These are phyloP conservation scores for Dusona sp. DNA, from an alignment of 2,888 invertebrate genomes.

Conservation along the genomic window DNA sequence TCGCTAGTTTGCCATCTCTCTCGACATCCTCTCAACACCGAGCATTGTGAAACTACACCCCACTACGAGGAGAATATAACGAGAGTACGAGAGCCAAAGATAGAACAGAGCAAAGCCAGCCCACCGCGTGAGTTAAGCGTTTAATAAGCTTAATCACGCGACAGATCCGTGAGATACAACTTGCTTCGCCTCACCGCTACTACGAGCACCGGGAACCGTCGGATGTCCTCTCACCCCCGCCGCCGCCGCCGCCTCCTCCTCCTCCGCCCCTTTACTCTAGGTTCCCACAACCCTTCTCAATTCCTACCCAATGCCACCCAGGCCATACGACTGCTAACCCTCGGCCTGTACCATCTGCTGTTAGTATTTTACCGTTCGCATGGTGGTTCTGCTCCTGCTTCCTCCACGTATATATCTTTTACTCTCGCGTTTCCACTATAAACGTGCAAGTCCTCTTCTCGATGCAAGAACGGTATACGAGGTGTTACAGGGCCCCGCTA, in stretches of 20 bases:
- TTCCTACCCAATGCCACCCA: conserved; percentile 61
- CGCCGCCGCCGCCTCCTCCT: not conserved
- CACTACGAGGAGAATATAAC: conserved; percentile 40
- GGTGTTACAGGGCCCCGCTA: conserved; percentile 72
- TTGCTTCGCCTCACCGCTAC: conserved; percentile 82
- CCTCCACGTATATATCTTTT: conserved; percentile 32
- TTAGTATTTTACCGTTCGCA: conserved; percentile 83
- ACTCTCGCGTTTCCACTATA: conserved; percentile 59
- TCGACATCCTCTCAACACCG: conserved; percentile 39
- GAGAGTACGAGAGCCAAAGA: conserved; percentile 65
- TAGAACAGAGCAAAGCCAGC: conserved; percentile 76
- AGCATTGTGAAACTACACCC: conserved; percentile 55
- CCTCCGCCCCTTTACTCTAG: conserved; percentile 54
- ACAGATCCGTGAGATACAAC: conserved; percentile 85
- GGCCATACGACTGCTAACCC: conserved; percentile 61
- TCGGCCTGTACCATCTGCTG: conserved; percentile 83
- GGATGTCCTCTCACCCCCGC: conserved; percentile 70
- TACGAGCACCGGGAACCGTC: conserved; percentile 70
- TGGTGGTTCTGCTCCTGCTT: conserved; percentile 73
- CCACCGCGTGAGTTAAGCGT: conserved; percentile 84
- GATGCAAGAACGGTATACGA: conserved; percentile 65
- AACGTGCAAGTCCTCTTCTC: conserved; percentile 65
- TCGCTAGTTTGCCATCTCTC: conserved; percentile 18
- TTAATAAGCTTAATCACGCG: conserved; percentile 85
- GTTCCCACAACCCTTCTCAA: conserved; percentile 58